Evolutionary conservation across 2,797 vertebrate species (phyloP).

Genomic region (Pipistrellus nathusii): DNA sequence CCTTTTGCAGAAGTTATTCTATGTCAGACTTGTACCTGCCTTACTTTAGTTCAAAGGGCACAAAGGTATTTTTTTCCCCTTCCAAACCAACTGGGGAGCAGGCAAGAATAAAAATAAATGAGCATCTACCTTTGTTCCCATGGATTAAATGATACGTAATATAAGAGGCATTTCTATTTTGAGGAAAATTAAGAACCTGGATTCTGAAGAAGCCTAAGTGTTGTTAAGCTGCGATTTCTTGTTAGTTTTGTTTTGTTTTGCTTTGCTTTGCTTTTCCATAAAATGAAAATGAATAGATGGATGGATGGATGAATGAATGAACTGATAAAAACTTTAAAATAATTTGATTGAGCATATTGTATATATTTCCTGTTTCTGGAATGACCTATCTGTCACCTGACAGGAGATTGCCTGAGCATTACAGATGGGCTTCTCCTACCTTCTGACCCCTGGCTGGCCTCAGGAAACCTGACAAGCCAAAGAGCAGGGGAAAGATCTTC

Average conservation of each 20-base stretch:
- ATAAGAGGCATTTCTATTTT: constrained; percentile 65
- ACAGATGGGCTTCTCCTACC: constrained; percentile 61
- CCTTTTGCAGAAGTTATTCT: constrained; percentile 61
- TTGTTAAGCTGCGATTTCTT: constrained; percentile 16
- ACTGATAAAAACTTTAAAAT: constrained; percentile 30
- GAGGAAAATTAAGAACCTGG: constrained; percentile 55
- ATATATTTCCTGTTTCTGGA: constrained; percentile 66
- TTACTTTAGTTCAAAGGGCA: constrained; percentile 73
- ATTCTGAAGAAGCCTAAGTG: constrained; percentile 20
- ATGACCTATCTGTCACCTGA: constrained; percentile 40
- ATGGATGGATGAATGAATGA: not conserved
- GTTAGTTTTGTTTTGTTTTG: too few species aligned
- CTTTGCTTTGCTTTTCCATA: constrained; percentile 15
- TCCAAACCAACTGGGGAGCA: constrained; percentile 56
- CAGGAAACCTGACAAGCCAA: constrained; percentile 53
- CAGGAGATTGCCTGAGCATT: not conserved
- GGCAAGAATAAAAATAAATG: constrained; percentile 71
- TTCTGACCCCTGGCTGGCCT: constrained; percentile 75
- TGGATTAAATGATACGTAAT: constrained; percentile 68
- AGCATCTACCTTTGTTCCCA: constrained; percentile 71
- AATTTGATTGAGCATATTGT: constrained; percentile 49
- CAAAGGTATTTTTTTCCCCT: constrained; percentile 70
- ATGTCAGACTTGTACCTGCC: constrained; percentile 66
- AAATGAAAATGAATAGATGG: constrained; percentile 28
- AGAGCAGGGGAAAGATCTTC: constrained; percentile 33